Evolutionary conservation across 2,113 vertebrate species (phyloP).

Genomic region (Miniopterus natalensis): DNA sequence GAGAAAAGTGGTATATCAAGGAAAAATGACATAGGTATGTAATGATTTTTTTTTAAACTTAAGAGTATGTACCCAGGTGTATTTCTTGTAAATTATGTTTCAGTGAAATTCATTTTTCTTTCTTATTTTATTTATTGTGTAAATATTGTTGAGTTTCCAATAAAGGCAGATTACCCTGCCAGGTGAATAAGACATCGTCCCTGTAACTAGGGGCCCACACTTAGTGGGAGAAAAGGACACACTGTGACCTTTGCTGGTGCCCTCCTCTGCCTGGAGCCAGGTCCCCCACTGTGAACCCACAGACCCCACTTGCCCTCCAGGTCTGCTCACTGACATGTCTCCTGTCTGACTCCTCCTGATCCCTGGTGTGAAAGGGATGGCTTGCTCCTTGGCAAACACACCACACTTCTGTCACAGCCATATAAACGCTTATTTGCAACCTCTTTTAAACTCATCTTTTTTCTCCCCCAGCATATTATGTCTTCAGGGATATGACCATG

Average conservation of each 20-base stretch:
- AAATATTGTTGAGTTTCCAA: background rate
- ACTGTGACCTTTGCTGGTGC: fast-evolving
- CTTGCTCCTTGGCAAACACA: background rate
- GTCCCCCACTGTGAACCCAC: too few relatives aligned
- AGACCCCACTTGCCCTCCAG: background rate
- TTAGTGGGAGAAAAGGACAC: background rate
- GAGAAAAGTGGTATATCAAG: slow-evolving; percentile 75
- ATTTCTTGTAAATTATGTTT: slow-evolving; percentile 7
- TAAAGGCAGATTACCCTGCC: background rate
- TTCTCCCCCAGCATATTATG: fast-evolving
- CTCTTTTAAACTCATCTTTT: background rate
- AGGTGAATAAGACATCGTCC: background rate
- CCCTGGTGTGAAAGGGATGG: background rate
- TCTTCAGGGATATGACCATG: background rate
- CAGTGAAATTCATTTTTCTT: background rate
- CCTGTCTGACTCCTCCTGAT: background rate
- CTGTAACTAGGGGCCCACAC: background rate
- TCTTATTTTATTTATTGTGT: slow-evolving; percentile 32
- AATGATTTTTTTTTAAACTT: background rate
- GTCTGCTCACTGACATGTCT: background rate
- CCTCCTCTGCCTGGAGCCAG: background rate
- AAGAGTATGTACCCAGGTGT: background rate
- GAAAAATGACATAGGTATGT: slow-evolving; percentile 86
- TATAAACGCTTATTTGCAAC: fast-evolving
- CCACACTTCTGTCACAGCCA: fast-evolving